Evolutionary conservation across 2,888 invertebrate species (phyloP).

Genomic region (Orthonychiurus folsomi): DNA sequence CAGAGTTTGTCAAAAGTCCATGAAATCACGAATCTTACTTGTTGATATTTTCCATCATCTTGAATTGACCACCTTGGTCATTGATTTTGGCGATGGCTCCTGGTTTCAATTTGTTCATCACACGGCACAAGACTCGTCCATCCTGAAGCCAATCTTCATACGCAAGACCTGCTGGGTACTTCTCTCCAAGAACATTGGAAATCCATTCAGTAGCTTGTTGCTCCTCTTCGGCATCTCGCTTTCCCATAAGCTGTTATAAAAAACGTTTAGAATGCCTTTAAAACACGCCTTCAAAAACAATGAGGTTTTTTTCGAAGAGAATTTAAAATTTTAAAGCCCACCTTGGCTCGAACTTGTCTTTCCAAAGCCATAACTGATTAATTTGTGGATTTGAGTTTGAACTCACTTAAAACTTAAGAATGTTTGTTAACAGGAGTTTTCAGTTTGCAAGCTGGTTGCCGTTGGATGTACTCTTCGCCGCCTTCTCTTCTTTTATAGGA

Average conservation of each 20-base stretch:
- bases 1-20: not conserved
- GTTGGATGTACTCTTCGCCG: not conserved
- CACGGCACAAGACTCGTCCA: constrained; percentile 81
- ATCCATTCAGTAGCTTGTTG: constrained; percentile 88
- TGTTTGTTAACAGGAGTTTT: not conserved
- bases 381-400: not conserved
- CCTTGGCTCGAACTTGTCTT: constrained; percentile 84
- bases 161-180: constrained; percentile 68
- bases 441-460: not conserved
- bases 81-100: constrained; percentile 82
- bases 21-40: constrained; percentile 51
- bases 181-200: constrained; percentile 72
- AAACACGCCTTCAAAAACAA: not conserved
- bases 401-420: not conserved
- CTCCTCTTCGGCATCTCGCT: constrained; percentile 72
- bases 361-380: constrained; percentile 67
- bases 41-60: constrained; percentile 99
- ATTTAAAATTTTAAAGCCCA: constrained; percentile 48
- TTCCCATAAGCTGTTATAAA: constrained; percentile 46
- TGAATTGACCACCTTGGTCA: constrained; percentile 91
- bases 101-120: constrained; percentile 88
- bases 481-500: not conserved
- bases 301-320: not conserved
- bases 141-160: constrained; percentile 87
- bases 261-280: not conserved